phyloP scores from a whole-genome alignment of 2,888 invertebrate genomes.

The Lycaena phlaeas region DNA sequence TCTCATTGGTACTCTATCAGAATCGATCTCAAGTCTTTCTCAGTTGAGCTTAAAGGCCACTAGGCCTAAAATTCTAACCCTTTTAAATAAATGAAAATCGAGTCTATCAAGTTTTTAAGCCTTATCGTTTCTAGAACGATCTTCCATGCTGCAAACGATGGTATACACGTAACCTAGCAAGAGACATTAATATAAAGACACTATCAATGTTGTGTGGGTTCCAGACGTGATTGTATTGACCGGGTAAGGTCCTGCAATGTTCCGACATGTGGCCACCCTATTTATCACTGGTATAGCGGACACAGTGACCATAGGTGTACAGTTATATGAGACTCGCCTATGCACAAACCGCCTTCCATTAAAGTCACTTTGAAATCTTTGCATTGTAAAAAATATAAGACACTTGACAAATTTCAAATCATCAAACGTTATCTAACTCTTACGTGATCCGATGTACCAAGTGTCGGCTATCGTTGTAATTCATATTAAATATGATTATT shows the following conservation, averaged over 20 bases:
- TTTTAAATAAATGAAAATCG: no score
- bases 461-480: no score
- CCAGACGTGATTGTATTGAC: neutral
- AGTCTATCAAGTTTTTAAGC: no score
- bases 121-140: no score
- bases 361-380: neutral
- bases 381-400: neutral
- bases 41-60: no score
- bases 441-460: no score
- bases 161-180: neutral
- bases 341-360: neutral
- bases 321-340: neutral
- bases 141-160: no score
- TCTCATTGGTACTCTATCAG: no score
- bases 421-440: no score
- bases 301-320: conserved; percentile 13
- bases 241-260: conserved; percentile 24
- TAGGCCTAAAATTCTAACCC: no score
- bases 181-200: neutral
- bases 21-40: no score
- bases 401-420: conserved; percentile 3
- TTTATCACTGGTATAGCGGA: conserved; percentile 36
- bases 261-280: conserved; percentile 29
- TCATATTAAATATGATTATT: no score
- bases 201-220: neutral